Percentiles rank a stretch among this genome's conserved stretches.
Conservation (phyloP, 2,888 invertebrate genomes). For the Exocentrus adspersus region DNA sequence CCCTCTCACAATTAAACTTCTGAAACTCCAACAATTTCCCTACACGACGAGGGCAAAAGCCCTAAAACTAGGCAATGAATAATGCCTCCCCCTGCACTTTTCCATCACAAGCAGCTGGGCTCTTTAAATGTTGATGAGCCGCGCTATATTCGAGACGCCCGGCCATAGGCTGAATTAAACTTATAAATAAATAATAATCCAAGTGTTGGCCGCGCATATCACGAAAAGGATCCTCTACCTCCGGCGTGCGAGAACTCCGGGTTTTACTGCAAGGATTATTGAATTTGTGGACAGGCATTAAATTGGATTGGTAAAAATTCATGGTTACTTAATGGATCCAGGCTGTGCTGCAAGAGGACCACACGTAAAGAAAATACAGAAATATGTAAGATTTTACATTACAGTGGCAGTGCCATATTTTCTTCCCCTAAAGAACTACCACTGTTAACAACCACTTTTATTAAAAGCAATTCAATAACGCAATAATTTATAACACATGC, state of each 20-base stretch:
- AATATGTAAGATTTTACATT: too few relatives aligned
- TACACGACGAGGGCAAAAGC: slow-evolving; percentile 1
- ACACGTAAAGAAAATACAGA: too few relatives aligned
- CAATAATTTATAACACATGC: too few relatives aligned
- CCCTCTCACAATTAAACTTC: slow-evolving; percentile 2
- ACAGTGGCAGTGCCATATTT: too few relatives aligned
- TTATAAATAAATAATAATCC: slow-evolving; percentile 55
- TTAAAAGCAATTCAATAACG: too few relatives aligned
- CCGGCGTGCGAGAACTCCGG: slow-evolving; percentile 1
- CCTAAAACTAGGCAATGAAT: slow-evolving; percentile 16
- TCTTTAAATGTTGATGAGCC: slow-evolving; percentile 57
- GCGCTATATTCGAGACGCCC: slow-evolving; percentile 51
- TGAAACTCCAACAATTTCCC: slow-evolving; percentile 17
- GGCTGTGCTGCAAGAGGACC: too few relatives aligned
- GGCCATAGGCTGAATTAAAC: slow-evolving; percentile 56
- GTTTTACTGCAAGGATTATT: slow-evolving; percentile 28
- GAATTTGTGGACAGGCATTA: slow-evolving; percentile 25
- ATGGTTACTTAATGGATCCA: slow-evolving; percentile 1
- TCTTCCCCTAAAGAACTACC: too few relatives aligned
- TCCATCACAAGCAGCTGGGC: slow-evolving; percentile 41
- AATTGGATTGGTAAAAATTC: slow-evolving; percentile 26
- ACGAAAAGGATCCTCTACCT: slow-evolving; percentile 23
- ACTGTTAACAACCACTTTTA: too few relatives aligned
- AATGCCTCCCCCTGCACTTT: slow-evolving; percentile 43
- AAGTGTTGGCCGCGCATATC: slow-evolving; percentile 29